phyloP scores from a whole-genome alignment of 2,113 vertebrate species.

The Haemorhous mexicanus region DNA sequence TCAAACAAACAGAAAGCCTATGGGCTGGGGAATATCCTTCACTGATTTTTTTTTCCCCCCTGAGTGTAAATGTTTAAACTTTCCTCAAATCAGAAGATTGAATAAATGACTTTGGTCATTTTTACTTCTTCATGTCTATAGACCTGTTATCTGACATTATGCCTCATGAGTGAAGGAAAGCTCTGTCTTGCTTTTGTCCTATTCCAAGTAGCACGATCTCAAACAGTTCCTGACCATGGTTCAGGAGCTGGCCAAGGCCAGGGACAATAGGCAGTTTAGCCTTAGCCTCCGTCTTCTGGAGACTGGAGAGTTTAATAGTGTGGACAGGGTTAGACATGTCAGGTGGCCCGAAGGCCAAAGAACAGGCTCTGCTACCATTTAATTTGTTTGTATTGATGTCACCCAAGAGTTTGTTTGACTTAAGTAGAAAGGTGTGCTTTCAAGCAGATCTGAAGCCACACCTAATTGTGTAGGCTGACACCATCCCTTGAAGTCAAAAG shows the following conservation, averaged over 20 bases:
- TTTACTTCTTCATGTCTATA: neutral
- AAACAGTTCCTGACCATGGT: neutral
- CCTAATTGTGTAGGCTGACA: neutral
- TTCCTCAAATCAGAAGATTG: neutral
- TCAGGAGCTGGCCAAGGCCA: neutral
- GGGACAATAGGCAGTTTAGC: neutral
- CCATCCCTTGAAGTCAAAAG: neutral
- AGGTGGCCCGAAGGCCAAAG: neutral
- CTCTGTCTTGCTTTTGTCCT: neutral
- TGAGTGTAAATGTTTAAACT: neutral
- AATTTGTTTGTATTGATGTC: slow-evolving; percentile 26
- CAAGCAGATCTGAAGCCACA: neutral
- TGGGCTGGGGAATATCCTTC: neutral
- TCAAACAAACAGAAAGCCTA: neutral
- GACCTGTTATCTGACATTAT: neutral
- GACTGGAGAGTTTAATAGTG: neutral
- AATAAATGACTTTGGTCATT: neutral
- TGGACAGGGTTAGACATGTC: neutral
- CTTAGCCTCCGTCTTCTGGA: neutral
- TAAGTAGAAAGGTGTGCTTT: neutral
- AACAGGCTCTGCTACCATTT: slow-evolving; percentile 18
- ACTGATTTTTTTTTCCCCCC: neutral
- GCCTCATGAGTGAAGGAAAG: neutral
- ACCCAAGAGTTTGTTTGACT: neutral
- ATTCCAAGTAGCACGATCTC: neutral